Base-by-base conservation (phyloP, 2,888 invertebrate genomes). In the Callosobruchus maculatus region DNA sequence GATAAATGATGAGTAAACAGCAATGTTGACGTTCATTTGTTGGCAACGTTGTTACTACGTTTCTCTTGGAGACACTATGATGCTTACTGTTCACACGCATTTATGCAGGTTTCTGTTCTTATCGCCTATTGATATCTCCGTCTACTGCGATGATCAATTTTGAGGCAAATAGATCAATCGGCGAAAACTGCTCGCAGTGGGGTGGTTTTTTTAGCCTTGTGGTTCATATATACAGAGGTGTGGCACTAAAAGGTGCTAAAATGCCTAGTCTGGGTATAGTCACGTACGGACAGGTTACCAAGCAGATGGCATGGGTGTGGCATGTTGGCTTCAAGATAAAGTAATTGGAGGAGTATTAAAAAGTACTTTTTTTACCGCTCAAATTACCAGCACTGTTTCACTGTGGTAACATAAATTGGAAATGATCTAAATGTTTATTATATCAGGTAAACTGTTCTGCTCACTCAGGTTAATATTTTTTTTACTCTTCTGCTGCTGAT, bases 1-100 rank as follows among this genome's bases (percentile, higher is more conserved):
- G 83, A 79, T 80, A 83, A 83, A 78, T 76, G 78, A 80, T 79
- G 78, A 79, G 77, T 75, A 83, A 83, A 83, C 79, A 81, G 67
- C 70, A 71, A 67, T 79, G 78, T 82, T 80, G 77, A 74, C 74
- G 74, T 79, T 77, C 78, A 74, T 79, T 80, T 79, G 79, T 78
- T 77, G 77, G 76, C 78, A 80, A 78, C 74, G 77, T 75, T 74
- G 77, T 74, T 75, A 77, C 77, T 72, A 72, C 72, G 73, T 70
- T 75, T 73, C 22, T 68, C 21, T 21, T 5, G 68, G 3, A 68
- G 0, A n/a, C 22, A 9, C 20, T 4, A 67, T 67, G 21, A 68
- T 68, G 21, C 22, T 21, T 7, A 72, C 30, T 72, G 74, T 77
- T 77, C 77, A 75, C 77, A 77, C 77, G 75, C 72, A 20, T 69